Percentiles rank a stretch among this genome's conserved stretches.
These are phyloP conservation scores for Galerucella nymphaeae DNA, from an alignment of 2,888 invertebrate species.

Conservation along the genomic window DNA sequence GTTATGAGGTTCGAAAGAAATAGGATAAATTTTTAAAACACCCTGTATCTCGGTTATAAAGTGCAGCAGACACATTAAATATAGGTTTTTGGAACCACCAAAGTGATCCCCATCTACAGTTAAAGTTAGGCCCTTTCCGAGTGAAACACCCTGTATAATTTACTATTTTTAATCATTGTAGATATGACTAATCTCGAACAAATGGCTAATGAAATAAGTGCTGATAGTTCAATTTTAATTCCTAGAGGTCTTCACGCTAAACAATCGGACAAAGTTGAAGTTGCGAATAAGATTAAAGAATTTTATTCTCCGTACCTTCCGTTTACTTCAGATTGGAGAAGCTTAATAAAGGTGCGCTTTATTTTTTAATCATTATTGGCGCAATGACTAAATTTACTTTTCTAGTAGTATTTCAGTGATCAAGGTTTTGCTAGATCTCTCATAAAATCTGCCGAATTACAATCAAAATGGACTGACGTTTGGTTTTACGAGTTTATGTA, in stretches of 20 bases:
- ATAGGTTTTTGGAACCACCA: no score
- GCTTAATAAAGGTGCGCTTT: constrained; percentile 29
- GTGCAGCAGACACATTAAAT: no score
- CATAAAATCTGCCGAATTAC: constrained; percentile 48
- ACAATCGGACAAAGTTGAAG: constrained; percentile 16
- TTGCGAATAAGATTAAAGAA: constrained; percentile 41
- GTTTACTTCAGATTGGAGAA: constrained; percentile 22
- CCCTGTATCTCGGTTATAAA: no score
- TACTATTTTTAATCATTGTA: background rate
- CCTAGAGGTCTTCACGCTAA: constrained; percentile 45
- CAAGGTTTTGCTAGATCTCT: constrained; percentile 48
- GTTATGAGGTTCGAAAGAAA: no score
- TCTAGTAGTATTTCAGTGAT: constrained; percentile 49
- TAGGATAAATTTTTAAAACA: no score
- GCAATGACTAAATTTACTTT: constrained; percentile 10
- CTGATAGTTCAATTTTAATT: constrained; percentile 32
- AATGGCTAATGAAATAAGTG: background rate
- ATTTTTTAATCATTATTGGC: background rate
- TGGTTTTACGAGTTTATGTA: constrained; percentile 50
- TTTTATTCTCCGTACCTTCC: constrained; percentile 40
- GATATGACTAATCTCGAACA: constrained; percentile 17
- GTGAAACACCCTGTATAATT: no score
- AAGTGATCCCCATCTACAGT: no score
- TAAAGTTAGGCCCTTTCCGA: no score
- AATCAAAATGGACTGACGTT: constrained; percentile 45